Conservation (phyloP, 2,888 invertebrate species). For the Folsomia candida region DNA sequence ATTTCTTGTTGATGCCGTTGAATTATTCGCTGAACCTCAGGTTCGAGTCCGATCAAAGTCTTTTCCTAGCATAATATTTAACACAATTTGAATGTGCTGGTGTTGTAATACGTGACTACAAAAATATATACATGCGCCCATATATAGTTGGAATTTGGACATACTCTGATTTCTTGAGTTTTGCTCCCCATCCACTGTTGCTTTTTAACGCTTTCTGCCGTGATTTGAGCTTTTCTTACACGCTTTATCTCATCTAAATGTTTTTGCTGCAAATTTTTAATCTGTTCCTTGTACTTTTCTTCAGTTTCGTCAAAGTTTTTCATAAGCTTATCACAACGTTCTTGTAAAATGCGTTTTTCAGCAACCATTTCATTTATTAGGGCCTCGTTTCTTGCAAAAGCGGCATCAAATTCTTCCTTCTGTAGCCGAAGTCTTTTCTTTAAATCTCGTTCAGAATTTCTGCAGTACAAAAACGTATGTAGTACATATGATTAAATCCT, state of each 20-base stretch:
- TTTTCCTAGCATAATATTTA: conserved; percentile 29
- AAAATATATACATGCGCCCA: not conserved
- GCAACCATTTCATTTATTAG: conserved; percentile 59
- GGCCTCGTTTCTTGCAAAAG: conserved; percentile 74
- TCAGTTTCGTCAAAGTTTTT: conserved; percentile 66
- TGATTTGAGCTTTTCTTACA: conserved; percentile 71
- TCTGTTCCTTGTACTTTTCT: conserved; percentile 64
- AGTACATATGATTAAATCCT: too few relatives aligned
- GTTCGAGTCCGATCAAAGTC: conserved; percentile 79
- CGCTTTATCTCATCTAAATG: conserved; percentile 72
- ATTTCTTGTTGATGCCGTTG: conserved; percentile 68
- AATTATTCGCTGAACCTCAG: conserved; percentile 76
- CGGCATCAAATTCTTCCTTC: conserved; percentile 70
- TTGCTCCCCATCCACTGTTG: conserved; percentile 81
- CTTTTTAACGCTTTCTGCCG: conserved; percentile 70
- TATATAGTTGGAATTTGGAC: not conserved
- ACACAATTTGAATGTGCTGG: too few relatives aligned
- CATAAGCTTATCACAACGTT: conserved; percentile 69
- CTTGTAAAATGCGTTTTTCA: conserved; percentile 74
- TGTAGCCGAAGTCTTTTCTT: conserved; percentile 60
- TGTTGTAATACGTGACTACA: not conserved
- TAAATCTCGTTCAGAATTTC: conserved; percentile 55
- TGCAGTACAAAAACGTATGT: too few relatives aligned
- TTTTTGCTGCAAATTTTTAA: conserved; percentile 70
- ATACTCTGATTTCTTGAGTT: conserved; percentile 79